These are phyloP conservation scores for Ephialtes manifestator DNA, from an alignment of 2,888 invertebrate species.

Conservation along the genomic window DNA sequence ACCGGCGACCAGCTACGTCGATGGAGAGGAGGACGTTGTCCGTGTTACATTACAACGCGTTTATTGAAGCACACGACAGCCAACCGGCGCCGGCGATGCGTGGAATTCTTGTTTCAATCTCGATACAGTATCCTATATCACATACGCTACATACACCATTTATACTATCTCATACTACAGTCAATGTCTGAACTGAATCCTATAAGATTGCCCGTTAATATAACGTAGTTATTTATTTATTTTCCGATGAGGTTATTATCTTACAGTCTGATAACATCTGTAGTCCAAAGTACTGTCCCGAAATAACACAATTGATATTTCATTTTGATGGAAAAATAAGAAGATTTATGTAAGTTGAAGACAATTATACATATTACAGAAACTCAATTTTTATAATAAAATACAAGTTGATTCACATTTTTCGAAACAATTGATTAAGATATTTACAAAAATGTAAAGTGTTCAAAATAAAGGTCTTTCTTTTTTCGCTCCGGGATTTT, in stretches of 20 bases:
- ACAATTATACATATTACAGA: too few relatives aligned
- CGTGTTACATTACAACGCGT: conserved; percentile 45
- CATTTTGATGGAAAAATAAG: too few relatives aligned
- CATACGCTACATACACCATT: conserved; percentile 11
- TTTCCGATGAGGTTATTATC: background rate
- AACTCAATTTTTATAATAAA: too few relatives aligned
- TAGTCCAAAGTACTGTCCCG: too few relatives aligned
- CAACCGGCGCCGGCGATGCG: conserved; percentile 62
- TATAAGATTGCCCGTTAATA: conserved; percentile 12
- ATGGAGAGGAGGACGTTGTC: conserved; percentile 43
- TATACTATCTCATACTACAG: background rate
- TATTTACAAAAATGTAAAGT: too few relatives aligned
- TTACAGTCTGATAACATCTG: too few relatives aligned
- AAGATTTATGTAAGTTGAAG: too few relatives aligned
- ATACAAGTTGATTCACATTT: too few relatives aligned
- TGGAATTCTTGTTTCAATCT: conserved; percentile 57
- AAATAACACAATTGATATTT: too few relatives aligned
- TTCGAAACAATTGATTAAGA: too few relatives aligned
- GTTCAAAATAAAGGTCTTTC: too few relatives aligned
- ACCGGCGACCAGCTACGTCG: conserved; percentile 36
- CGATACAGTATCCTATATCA: conserved; percentile 47
- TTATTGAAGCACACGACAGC: conserved; percentile 56
- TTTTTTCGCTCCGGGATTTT: too few relatives aligned
- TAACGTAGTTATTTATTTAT: conserved; percentile 21
- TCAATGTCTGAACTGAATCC: background rate